phyloP scores from a whole-genome alignment of 2,113 vertebrate species.

The Halcyon senegalensis region DNA sequence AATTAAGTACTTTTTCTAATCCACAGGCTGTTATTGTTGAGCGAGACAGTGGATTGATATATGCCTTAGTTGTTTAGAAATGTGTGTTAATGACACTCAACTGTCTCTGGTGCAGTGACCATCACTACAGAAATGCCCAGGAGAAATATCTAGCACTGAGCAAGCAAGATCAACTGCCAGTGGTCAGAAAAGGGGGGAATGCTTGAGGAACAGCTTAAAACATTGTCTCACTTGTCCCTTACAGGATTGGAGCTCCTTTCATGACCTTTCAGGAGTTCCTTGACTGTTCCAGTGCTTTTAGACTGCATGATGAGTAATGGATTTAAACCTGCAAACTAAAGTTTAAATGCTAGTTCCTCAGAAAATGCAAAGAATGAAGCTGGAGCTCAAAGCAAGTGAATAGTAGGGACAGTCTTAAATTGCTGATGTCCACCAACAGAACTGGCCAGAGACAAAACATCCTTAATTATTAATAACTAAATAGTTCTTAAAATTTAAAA shows the following conservation, averaged over 20 bases:
- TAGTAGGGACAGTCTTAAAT: not conserved
- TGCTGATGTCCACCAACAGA: not conserved
- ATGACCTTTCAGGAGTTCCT: not conserved
- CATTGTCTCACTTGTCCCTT: not conserved
- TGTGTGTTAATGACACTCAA: not conserved
- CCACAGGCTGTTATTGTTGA: not conserved
- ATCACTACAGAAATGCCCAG: not conserved
- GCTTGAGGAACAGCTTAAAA: not conserved
- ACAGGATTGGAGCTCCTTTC: not conserved
- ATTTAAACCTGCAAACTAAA: not conserved
- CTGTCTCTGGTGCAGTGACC: not conserved
- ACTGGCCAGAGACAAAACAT: not conserved
- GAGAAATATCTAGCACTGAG: not conserved
- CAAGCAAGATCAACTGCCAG: not conserved
- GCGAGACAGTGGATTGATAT: not conserved
- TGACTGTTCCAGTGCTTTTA: not conserved
- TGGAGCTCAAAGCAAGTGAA: not conserved
- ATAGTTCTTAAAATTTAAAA: not conserved
- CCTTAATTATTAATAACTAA: not conserved
- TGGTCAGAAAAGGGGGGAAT: not conserved
- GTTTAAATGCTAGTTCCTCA: not conserved
- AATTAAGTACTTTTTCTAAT: not conserved
- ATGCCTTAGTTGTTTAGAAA: not conserved
- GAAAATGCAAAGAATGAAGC: not conserved
- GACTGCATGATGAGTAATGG: rapidly evolving